Percentiles rank a stretch among this genome's conserved stretches.
Evolutionary conservation across 1,140 invertebrate species (phyloP).

Genomic region (Papilio dardanus): DNA sequence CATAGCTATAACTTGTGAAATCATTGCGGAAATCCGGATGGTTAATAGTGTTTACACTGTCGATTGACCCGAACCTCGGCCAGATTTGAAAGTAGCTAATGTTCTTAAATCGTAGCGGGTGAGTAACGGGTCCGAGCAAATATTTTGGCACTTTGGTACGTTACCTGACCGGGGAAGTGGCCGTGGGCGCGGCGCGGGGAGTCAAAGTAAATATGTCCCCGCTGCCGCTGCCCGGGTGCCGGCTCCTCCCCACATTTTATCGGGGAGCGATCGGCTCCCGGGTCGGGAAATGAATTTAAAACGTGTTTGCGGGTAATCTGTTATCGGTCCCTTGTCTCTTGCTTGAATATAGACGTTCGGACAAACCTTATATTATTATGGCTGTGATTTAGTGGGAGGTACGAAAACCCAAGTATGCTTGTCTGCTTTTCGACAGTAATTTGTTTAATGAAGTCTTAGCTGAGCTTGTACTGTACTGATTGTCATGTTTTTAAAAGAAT

Average conservation of each 20-base stretch:
- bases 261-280: constrained; percentile 77
- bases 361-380: constrained; percentile 65
- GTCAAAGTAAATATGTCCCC: constrained; percentile 82
- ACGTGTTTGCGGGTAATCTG: constrained; percentile 82
- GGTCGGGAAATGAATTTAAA: constrained; percentile 83
- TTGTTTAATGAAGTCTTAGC: neutral
- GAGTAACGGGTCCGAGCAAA: constrained; percentile 73
- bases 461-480: neutral
- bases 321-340: constrained; percentile 81
- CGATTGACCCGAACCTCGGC: constrained; percentile 45
- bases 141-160: constrained; percentile 78
- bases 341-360: constrained; percentile 78
- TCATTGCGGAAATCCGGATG: constrained; percentile 9
- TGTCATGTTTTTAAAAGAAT: neutral
- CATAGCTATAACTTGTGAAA: neutral
- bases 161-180: constrained; percentile 78
- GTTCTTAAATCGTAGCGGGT: constrained; percentile 70
- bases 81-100: constrained; percentile 65
- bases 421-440: neutral
- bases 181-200: constrained; percentile 70
- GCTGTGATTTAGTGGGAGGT: constrained; percentile 59
- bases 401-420: constrained; percentile 3
- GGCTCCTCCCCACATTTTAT: constrained; percentile 79
- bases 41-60: constrained; percentile 32
- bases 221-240: constrained; percentile 65